phyloP scores from a whole-genome alignment of 2,888 invertebrate genomes.

The Dioctria rufipes region DNA sequence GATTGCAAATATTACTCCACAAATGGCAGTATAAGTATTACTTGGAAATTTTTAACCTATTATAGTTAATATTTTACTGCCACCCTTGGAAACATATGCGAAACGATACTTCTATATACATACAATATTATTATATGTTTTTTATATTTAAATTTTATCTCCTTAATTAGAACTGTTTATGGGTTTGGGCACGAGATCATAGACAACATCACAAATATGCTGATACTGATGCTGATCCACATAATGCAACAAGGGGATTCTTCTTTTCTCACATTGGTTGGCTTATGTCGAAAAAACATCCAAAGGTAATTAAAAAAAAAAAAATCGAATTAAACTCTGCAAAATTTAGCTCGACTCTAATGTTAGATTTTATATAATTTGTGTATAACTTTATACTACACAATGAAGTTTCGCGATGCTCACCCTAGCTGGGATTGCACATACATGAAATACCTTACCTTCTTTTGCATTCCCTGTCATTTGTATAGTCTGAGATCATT shows the following conservation, averaged over 20 bases:
- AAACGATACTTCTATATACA: too few relatives aligned
- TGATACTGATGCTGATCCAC: slow-evolving; percentile 84
- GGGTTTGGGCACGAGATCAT: slow-evolving; percentile 86
- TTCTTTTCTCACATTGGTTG: slow-evolving; percentile 92
- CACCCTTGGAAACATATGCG: too few relatives aligned
- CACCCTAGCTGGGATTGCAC: too few relatives aligned
- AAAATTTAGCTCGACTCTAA: too few relatives aligned
- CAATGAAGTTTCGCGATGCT: too few relatives aligned
- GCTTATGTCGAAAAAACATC: slow-evolving; percentile 86
- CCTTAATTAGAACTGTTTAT: slow-evolving; percentile 76
- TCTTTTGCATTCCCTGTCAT: too few relatives aligned
- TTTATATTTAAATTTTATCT: slow-evolving; percentile 24
- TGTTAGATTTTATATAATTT: too few relatives aligned
- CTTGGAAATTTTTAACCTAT: neutral
- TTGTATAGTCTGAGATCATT: too few relatives aligned
- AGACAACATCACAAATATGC: slow-evolving; percentile 85
- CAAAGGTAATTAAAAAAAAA: slow-evolving; percentile 71
- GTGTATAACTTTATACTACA: too few relatives aligned
- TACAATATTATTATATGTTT: neutral
- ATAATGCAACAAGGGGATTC: slow-evolving; percentile 85
- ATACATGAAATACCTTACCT: too few relatives aligned
- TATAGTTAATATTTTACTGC: neutral
- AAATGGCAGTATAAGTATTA: neutral
- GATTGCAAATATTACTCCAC: neutral
- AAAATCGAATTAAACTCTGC: too few relatives aligned